These are phyloP conservation scores for Andrena bucephala DNA, from an alignment of 2,888 invertebrate genomes.

Conservation along the genomic window DNA sequence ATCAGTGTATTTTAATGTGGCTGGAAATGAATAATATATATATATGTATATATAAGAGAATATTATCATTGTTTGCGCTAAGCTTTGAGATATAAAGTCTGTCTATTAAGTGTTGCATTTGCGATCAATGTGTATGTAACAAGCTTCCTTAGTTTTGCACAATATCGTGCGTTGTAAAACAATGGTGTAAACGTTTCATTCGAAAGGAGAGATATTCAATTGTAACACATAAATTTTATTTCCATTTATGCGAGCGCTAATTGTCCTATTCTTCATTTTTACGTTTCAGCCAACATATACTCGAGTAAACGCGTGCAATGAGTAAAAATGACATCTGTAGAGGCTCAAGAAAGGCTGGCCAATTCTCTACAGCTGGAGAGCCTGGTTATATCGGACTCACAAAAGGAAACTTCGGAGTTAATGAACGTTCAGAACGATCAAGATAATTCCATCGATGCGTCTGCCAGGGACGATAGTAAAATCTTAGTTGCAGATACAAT, in stretches of 20 bases:
- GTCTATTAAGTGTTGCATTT: not conserved
- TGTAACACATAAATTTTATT: not conserved
- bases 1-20: not conserved
- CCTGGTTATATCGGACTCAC: not conserved
- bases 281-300: slow-evolving; percentile 16
- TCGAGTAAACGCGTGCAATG: slow-evolving; percentile 38
- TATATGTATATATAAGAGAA: not conserved
- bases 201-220: not conserved
- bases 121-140: not conserved
- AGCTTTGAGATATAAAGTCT: not conserved
- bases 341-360: slow-evolving; percentile 14
- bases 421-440: not conserved
- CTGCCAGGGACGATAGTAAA: slow-evolving; percentile 3
- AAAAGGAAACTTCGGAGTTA: slow-evolving; percentile 10
- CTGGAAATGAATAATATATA: not conserved
- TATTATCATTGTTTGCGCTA: not conserved
- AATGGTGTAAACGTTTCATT: too few species aligned
- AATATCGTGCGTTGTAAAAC: not conserved
- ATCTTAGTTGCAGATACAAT: not conserved
- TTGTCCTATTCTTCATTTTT: not conserved
- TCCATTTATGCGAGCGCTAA: not conserved
- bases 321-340: slow-evolving; percentile 58
- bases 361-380: not conserved
- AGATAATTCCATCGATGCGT: not conserved
- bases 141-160: not conserved